Conservation (phyloP, 2,113 vertebrate genomes). For the Psilopogon haemacephalus region DNA sequence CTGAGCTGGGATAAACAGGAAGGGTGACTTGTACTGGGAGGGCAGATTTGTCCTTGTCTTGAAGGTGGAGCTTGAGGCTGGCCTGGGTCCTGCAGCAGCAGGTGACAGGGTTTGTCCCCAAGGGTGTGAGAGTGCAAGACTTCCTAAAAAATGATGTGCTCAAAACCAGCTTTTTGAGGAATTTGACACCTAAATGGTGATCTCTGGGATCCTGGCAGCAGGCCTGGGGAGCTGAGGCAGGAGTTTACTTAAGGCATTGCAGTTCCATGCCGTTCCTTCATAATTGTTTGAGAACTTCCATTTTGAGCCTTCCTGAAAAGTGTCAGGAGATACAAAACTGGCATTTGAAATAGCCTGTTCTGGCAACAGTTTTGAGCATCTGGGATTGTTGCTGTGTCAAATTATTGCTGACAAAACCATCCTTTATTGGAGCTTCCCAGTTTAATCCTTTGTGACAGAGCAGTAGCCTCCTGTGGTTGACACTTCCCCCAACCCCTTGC, state of each 20-base stretch:
- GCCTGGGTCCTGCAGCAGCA: rapidly evolving
- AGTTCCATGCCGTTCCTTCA: rapidly evolving
- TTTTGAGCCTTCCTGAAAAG: not conserved
- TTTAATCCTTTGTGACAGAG: not conserved
- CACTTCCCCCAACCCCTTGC: not conserved
- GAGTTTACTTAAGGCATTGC: not conserved
- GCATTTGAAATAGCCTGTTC: not conserved
- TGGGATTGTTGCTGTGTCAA: not conserved
- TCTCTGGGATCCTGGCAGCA: not conserved
- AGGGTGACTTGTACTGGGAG: not conserved
- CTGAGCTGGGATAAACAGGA: conserved; percentile 12
- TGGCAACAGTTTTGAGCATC: not conserved
- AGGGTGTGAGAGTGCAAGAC: not conserved
- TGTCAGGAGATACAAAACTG: not conserved
- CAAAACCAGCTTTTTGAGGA: not conserved
- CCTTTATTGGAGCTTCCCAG: not conserved
- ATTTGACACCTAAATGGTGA: not conserved
- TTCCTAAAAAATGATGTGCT: rapidly evolving
- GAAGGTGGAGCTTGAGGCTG: not conserved
- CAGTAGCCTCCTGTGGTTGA: rapidly evolving
- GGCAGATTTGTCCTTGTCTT: not conserved
- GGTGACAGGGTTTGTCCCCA: not conserved
- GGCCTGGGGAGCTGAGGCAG: not conserved
- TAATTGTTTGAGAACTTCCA: not conserved
- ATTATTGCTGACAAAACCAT: not conserved